These are phyloP conservation scores for Malurus elegans DNA, from an alignment of 2,113 vertebrate species.

Conservation along the genomic window DNA sequence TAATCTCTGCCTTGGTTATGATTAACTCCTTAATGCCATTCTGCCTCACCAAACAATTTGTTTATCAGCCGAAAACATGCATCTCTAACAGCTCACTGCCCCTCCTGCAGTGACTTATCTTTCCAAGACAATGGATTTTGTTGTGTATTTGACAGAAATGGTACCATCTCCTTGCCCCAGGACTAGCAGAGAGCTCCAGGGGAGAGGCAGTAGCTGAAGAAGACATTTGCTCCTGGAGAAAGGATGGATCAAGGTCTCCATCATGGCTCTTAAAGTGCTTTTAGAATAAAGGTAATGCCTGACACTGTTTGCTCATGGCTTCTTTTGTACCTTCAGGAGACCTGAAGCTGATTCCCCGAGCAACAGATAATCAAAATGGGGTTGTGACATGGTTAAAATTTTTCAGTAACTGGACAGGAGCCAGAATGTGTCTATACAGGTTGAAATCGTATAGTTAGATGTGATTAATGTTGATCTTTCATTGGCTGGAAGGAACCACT, in stretches of 20 bases:
- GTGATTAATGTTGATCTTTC: not conserved
- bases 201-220: not conserved
- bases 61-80: not conserved
- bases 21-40: conserved; percentile 39
- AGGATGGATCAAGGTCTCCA: not conserved
- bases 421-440: not conserved
- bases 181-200: not conserved
- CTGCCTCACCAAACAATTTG: not conserved
- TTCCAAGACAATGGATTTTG: not conserved
- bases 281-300: not conserved
- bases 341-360: not conserved
- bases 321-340: not conserved
- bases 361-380: not conserved
- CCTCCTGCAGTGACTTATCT: not conserved
- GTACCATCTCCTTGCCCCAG: not conserved
- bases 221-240: not conserved
- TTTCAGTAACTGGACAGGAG: not conserved
- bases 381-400: not conserved
- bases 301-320: fast-evolving
- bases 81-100: not conserved
- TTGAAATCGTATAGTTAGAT: not conserved
- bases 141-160: not conserved
- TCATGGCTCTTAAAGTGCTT: not conserved
- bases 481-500: not conserved
- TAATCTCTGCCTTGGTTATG: not conserved